Evolutionary conservation across 2,113 vertebrate species (phyloP).

Genomic region (Solenodon paradoxus): DNA sequence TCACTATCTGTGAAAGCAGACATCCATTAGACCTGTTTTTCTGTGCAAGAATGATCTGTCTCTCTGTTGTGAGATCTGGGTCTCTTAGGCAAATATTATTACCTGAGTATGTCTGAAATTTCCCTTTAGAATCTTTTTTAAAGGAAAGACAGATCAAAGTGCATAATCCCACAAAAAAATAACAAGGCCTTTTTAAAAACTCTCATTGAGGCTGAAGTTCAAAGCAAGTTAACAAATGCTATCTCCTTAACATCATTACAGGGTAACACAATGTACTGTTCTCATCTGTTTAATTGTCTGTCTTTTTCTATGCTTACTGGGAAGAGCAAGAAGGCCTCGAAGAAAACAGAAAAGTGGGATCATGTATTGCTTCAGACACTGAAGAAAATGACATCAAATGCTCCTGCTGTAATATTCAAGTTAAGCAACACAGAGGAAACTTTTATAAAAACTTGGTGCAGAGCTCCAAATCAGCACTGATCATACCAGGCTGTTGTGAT

Average conservation of each 20-base stretch:
- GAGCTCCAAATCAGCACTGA: background rate
- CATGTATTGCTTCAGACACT: background rate
- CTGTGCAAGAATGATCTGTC: background rate
- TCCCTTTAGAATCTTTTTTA: slow-evolving; percentile 78
- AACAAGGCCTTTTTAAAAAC: slow-evolving; percentile 68
- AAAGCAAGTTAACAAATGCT: slow-evolving; percentile 75
- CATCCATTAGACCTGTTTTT: slow-evolving; percentile 60
- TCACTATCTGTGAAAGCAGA: slow-evolving; percentile 50
- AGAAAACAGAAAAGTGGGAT: background rate
- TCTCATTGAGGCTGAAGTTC: slow-evolving; percentile 74
- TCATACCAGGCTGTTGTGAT: background rate
- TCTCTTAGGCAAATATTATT: slow-evolving; percentile 73
- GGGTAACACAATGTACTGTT: slow-evolving; percentile 56
- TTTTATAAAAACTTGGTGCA: background rate
- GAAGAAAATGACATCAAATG: background rate
- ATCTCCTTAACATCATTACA: slow-evolving; percentile 72
- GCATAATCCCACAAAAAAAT: slow-evolving; percentile 72
- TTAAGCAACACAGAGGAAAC: background rate
- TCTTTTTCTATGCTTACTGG: background rate
- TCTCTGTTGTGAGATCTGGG: slow-evolving; percentile 53
- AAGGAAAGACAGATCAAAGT: slow-evolving; percentile 77
- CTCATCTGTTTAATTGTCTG: background rate
- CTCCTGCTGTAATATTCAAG: background rate
- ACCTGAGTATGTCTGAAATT: slow-evolving; percentile 62
- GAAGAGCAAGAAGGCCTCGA: slow-evolving; percentile 49